Base-by-base conservation (phyloP, 2,113 vertebrate species). In the Paradoxurus hermaphroditus region DNA sequence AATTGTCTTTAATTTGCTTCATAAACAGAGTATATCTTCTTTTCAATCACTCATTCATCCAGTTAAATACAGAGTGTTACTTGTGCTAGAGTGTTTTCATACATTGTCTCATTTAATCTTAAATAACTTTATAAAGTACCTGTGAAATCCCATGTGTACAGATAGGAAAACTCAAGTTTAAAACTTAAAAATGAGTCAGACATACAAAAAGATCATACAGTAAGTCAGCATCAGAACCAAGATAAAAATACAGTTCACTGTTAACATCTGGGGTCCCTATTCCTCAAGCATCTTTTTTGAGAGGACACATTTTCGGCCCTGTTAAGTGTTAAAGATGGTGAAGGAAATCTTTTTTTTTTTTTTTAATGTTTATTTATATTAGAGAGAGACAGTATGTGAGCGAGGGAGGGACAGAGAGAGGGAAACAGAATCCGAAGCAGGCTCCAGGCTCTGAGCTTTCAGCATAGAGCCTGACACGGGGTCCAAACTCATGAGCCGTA, bases 1-100 rank as follows among this genome's bases (percentile, higher is more conserved):
- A 86, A 44, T 78, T 79, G 49, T 67, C 41, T 89, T n/a, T 82
- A 75, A 56, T 90, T 97, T 95, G 93, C n/a, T 7, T 23, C 12
- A 68, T 53, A 23, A 23, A 41, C 18, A 39, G 16, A 82, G 9
- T 79, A n/a, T 89, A 8, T 68, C 73, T 44, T 73, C 27, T 89
- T 90, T 51, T 19, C n/a, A 96, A 10, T 27, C 16, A 77, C 34
- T 95, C 31, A 84, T 73, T 94, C 11, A 83, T 89, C 88, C 7
- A 63, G 4, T 96, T 96, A 91, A 86, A 18, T 79, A 83, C 72
- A 44, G 51, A 88, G 18, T 36, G 34, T 77, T 77, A 44, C 51
- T 78, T 94, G 29, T 93, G 49, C 19, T 89, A 46, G 23, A 86
- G 18, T 14, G 31, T 90, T 95, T 91, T 94, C 53, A 90, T 75